Evolutionary conservation across 2,113 vertebrate genomes (phyloP).

Genomic region (Aegithalos caudatus): DNA sequence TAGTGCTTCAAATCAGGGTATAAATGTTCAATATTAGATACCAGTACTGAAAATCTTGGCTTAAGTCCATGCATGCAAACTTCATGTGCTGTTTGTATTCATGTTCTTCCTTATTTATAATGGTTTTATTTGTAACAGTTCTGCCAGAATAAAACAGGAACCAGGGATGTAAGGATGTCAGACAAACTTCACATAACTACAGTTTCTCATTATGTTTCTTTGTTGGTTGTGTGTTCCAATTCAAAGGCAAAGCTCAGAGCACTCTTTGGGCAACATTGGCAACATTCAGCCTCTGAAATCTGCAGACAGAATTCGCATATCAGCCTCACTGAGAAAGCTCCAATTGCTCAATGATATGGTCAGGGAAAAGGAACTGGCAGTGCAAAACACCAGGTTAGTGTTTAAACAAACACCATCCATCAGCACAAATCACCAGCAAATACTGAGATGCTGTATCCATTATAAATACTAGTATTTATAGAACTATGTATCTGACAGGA

Average conservation of each 20-base stretch:
- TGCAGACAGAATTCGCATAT: slow-evolving; percentile 45
- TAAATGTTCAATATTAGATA: background rate
- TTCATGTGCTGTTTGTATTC: background rate
- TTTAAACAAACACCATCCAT: background rate
- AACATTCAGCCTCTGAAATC: background rate
- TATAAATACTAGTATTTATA: background rate
- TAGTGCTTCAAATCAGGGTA: background rate
- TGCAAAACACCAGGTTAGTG: slow-evolving; percentile 77
- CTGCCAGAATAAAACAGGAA: background rate
- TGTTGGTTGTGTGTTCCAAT: background rate
- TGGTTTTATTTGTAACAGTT: background rate
- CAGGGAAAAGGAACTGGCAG: slow-evolving; percentile 69
- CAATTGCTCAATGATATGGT: slow-evolving; percentile 66
- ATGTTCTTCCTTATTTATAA: background rate
- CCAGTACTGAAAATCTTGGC: background rate
- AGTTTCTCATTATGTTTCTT: background rate
- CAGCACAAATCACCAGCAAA: background rate
- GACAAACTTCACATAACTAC: background rate
- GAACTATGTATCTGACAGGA: background rate
- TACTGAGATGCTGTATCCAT: background rate
- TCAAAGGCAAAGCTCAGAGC: slow-evolving; percentile 43
- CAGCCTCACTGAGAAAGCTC: slow-evolving; percentile 67
- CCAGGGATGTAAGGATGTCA: background rate
- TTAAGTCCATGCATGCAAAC: background rate
- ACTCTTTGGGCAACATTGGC: background rate